phyloP scores from a whole-genome alignment of 2,797 vertebrate species.

The Ciconia nigra region DNA sequence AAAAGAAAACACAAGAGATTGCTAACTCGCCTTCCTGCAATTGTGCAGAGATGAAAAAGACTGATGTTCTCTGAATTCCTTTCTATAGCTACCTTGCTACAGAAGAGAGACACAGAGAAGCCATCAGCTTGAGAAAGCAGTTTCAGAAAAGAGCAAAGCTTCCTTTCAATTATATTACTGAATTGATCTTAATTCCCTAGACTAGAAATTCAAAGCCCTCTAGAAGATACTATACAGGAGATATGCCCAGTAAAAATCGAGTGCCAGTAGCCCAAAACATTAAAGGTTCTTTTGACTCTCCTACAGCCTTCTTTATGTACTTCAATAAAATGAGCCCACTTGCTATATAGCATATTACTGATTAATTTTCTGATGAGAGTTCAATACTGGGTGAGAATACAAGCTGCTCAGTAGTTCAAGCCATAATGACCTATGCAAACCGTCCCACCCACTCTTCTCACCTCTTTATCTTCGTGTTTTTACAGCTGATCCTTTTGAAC shows the following conservation, averaged over 20 bases:
- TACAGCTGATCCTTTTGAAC: slow-evolving; percentile 64
- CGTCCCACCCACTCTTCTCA: slow-evolving; percentile 53
- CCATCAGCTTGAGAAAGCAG: background rate
- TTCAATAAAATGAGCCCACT: background rate
- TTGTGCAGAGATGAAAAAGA: background rate
- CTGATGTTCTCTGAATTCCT: background rate
- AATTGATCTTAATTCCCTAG: background rate
- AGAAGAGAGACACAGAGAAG: background rate
- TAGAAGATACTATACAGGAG: background rate
- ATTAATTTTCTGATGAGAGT: background rate
- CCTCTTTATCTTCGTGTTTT: slow-evolving; percentile 69
- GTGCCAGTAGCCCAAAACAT: background rate
- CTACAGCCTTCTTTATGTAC: background rate
- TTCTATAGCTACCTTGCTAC: background rate
- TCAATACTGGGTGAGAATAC: background rate
- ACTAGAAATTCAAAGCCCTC: background rate
- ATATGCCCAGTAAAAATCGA: background rate
- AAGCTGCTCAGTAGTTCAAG: background rate
- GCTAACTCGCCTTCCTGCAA: background rate
- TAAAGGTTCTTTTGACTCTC: background rate
- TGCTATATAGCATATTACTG: background rate
- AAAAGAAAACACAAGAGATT: background rate
- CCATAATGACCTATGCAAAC: background rate
- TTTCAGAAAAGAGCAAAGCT: background rate
- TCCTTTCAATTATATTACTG: background rate